A percentile compares a stretch with the other conserved stretches of the same genome.
These are phyloP conservation scores for Nasonia longicornis DNA, from an alignment of 1,140 invertebrate species.

Conservation along the genomic window DNA sequence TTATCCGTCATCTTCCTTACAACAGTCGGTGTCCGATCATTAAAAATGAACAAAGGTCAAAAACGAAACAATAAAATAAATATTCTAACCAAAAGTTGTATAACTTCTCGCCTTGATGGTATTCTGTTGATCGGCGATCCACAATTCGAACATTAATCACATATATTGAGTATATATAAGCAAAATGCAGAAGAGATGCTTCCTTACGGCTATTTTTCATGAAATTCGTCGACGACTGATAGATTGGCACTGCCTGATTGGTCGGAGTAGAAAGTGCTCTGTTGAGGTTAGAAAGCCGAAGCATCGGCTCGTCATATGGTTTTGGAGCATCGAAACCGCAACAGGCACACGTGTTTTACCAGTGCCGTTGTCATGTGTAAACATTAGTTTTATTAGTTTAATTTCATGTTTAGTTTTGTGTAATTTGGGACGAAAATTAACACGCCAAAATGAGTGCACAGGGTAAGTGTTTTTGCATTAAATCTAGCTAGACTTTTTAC, in stretches of 20 bases:
- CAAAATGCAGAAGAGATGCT: too few species aligned
- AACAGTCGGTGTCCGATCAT: background rate
- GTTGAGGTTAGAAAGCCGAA: conserved; percentile 1
- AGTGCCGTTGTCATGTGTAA: background rate
- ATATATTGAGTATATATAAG: background rate
- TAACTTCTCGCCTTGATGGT: background rate
- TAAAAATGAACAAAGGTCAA: conserved; percentile 29
- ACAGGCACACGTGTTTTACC: conserved; percentile 25
- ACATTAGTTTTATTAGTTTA: background rate
- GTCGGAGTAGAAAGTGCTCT: background rate
- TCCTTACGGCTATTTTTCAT: background rate
- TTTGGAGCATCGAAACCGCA: background rate
- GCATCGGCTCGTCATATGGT: background rate
- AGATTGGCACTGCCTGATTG: background rate
- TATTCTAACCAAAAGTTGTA: background rate
- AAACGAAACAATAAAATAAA: conserved; percentile 32
- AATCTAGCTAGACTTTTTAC: background rate
- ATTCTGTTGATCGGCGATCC: conserved; percentile 4
- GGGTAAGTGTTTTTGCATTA: background rate
- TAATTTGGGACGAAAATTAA: background rate
- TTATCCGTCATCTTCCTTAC: conserved; percentile 34
- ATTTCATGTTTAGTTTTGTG: background rate
- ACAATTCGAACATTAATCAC: background rate
- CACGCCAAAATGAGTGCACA: conserved; percentile 15
- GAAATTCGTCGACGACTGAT: background rate